Percentiles rank a stretch among this genome's conserved stretches.
Evolutionary conservation across 2,888 invertebrate genomes (phyloP).

Genomic region (Andrena dorsata): DNA sequence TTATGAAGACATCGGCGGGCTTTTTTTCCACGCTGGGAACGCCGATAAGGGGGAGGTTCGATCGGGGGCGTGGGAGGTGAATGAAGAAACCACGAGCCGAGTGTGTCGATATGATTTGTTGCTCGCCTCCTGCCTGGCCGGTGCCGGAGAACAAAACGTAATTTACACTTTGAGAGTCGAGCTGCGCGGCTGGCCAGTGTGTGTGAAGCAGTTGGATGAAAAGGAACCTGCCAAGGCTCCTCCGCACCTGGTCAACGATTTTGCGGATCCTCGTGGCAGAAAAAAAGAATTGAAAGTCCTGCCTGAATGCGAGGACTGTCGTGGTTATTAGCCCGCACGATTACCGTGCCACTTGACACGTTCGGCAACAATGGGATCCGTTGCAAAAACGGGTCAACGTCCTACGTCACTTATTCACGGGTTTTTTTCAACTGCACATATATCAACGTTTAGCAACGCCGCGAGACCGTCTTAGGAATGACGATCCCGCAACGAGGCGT

Average conservation of each 20-base stretch:
- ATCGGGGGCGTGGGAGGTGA: slow-evolving; percentile 60
- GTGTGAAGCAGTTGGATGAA: not conserved
- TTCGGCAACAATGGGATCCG: slow-evolving; percentile 30
- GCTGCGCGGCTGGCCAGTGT: not conserved
- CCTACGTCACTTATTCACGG: slow-evolving; percentile 46
- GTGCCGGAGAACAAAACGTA: slow-evolving; percentile 52
- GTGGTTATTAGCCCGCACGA: not conserved
- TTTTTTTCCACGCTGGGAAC: slow-evolving; percentile 26
- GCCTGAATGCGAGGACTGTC: not conserved
- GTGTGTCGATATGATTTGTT: slow-evolving; percentile 72
- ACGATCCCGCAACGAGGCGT: slow-evolving; percentile 53
- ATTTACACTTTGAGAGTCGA: slow-evolving; percentile 45
- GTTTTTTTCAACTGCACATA: slow-evolving; percentile 33
- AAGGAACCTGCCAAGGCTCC: not conserved
- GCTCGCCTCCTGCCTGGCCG: slow-evolving; percentile 43
- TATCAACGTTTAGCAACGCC: slow-evolving; percentile 58
- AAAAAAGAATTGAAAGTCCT: not conserved
- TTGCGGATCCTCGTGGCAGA: not conserved
- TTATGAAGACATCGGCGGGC: slow-evolving; percentile 58
- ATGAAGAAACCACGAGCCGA: slow-evolving; percentile 55
- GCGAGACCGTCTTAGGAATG: slow-evolving; percentile 49
- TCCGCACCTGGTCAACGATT: not conserved
- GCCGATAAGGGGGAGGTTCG: slow-evolving; percentile 52
- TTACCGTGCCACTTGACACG: not conserved
- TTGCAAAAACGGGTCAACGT: slow-evolving; percentile 31